These are phyloP conservation scores for Beroe forskalii DNA, from an alignment of 37 sponge, comb jelly and placozoan species.

Conservation along the genomic window DNA sequence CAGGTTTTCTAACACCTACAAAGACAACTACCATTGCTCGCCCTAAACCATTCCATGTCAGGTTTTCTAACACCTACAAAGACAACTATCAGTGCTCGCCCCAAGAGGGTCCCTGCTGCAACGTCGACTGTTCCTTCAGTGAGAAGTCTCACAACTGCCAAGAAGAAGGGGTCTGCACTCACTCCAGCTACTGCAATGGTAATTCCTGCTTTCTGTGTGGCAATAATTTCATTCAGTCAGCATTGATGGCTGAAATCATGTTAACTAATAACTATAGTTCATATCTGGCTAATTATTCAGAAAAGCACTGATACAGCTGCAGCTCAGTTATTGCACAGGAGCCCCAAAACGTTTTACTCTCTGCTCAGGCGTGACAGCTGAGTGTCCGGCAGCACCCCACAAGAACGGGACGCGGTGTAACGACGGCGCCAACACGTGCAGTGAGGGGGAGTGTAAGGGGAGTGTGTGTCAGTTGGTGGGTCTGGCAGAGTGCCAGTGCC, in stretches of 20 bases:
- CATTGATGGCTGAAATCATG: too few species aligned
- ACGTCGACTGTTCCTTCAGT: neutral
- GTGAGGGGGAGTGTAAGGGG: conserved; percentile 71
- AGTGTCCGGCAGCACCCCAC: conserved; percentile 54
- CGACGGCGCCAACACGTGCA: conserved; percentile 69
- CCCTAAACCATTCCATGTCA: too few species aligned
- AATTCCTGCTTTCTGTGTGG: too few species aligned
- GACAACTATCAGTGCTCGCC: conserved; percentile 16
- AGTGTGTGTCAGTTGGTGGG: conserved; percentile 67
- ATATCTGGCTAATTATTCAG: too few species aligned
- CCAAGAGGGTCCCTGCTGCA: conserved; percentile 57
- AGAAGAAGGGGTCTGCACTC: neutral
- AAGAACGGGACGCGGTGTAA: conserved; percentile 69
- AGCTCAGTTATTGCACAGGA: too few species aligned
- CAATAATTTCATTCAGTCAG: too few species aligned
- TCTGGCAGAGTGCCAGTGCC: conserved; percentile 76
- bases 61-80: too few species aligned
- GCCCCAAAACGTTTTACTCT: neutral
- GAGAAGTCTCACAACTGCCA: neutral
- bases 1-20: too few species aligned
- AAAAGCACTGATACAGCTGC: too few species aligned
- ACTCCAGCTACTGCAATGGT: conserved; percentile 64
- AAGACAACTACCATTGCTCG: too few species aligned
- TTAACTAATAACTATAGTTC: too few species aligned
- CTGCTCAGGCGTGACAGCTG: conserved; percentile 1